These are phyloP conservation scores for Tortricodes alternella DNA, from an alignment of 2,888 invertebrate genomes.

Conservation along the genomic window DNA sequence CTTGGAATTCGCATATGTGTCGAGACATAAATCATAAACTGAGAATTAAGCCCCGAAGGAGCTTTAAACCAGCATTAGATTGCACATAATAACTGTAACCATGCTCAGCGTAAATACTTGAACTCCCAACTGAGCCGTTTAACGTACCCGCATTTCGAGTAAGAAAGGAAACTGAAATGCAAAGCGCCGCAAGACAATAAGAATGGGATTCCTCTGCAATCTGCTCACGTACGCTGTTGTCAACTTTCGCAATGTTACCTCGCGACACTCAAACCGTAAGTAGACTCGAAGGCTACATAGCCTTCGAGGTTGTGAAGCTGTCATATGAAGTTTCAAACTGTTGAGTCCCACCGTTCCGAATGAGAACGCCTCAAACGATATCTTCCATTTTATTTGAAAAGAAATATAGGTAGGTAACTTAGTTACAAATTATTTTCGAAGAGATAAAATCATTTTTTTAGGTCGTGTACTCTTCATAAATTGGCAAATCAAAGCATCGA, in stretches of 20 bases:
- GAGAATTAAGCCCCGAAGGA: slow-evolving; percentile 18
- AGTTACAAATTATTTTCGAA: slow-evolving; percentile 28
- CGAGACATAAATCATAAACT: slow-evolving; percentile 23
- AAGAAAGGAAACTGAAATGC: slow-evolving; percentile 63
- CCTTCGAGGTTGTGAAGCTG: slow-evolving; percentile 51
- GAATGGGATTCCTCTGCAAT: slow-evolving; percentile 64
- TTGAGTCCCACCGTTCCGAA: slow-evolving; percentile 19
- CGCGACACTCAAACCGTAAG: slow-evolving; percentile 69
- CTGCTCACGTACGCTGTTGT: slow-evolving; percentile 73
- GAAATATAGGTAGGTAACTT: slow-evolving; percentile 26
- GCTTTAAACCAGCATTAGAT: slow-evolving; percentile 22
- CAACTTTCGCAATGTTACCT: slow-evolving; percentile 80
- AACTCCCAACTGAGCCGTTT: slow-evolving; percentile 39
- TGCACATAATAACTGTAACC: slow-evolving; percentile 22
- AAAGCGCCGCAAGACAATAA: slow-evolving; percentile 56
- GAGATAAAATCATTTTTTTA: slow-evolving; percentile 19
- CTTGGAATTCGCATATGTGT: not conserved
- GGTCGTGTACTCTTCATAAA: slow-evolving; percentile 4
- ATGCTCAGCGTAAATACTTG: slow-evolving; percentile 28
- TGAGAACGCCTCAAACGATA: slow-evolving; percentile 22
- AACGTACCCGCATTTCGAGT: slow-evolving; percentile 44
- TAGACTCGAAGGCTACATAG: slow-evolving; percentile 71
- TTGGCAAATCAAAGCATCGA: slow-evolving; percentile 20
- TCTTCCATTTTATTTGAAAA: slow-evolving; percentile 26
- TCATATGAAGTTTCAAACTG: slow-evolving; percentile 45